Evolutionary conservation across 2,797 vertebrate genomes (phyloP), one percentile per base, ranked within the genome.

Genomic region (Helarctos malayanus): DNA sequence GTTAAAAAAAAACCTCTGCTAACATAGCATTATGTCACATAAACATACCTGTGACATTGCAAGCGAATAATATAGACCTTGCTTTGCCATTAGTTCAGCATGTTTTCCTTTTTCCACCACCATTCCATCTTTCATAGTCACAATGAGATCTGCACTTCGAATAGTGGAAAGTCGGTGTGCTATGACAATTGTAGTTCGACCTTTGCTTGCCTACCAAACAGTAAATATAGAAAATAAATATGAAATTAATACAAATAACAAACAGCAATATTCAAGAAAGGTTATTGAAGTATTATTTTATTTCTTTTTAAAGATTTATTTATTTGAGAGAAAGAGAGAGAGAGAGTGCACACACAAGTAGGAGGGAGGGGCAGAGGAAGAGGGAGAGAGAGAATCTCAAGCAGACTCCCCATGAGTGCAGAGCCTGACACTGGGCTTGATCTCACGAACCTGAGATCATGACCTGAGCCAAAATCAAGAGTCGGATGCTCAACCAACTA

Each of bases 41-140:
- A 91, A 97, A 52, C 0, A 0, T 95, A 98, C 96, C 97, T 98
- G 97, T 94, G 97, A 97, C 81, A 94, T 65, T 91, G 83, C 84
- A 93, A 98, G 95, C 65, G 97, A 97, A 82, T 98, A 93, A 78
- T 97, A 97, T 15, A 96, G 45, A 32, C 98, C 95, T 29, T 95
- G 97, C 83, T 97, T 83, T 89, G 97, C 92, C 96, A 98, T 98
- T 78, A 98, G 84, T 92, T 98, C 98, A 88, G 93, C 82, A 61
- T 98, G 98, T 25, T 95, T 97, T 92, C 98, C 98, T 84, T 97
- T 98, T 98, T 98, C 98, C 41, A 38, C 88, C 61, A 98, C 98
- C 61, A 82, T 0, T 0, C 97, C 97, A 83, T 98, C 95, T 89
- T 98, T 96, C 91, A 98, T 92, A 57, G 97, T 96, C 41, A 94